Percentiles rank a stretch among this genome's conserved stretches.
Evolutionary conservation across 1,140 invertebrate genomes (phyloP).

Genomic region (Parapsyche elsis): DNA sequence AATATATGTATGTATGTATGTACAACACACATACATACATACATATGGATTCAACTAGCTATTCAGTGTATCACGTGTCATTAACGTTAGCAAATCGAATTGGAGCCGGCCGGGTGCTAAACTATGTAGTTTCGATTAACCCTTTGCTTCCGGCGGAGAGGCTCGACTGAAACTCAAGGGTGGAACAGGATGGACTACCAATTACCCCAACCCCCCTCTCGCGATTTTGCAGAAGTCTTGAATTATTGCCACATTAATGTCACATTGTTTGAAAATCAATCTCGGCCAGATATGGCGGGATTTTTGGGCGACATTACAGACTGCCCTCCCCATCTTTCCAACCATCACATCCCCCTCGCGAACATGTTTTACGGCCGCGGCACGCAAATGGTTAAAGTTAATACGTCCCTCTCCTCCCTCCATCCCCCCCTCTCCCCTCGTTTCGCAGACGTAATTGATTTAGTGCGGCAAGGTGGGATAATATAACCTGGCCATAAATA

Average conservation of each 20-base stretch:
- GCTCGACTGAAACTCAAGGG: no score
- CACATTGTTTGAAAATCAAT: constrained; percentile 52
- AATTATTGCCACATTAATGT: constrained; percentile 53
- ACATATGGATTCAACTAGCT: no score
- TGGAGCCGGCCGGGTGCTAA: no score
- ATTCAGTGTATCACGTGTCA: no score
- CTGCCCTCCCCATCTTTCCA: constrained; percentile 14
- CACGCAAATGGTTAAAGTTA: constrained; percentile 49
- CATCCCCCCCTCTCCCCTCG: no score
- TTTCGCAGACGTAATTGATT: constrained; percentile 49
- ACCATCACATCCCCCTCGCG: constrained; percentile 25
- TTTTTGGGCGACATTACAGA: constrained; percentile 39
- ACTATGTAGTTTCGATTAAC: no score
- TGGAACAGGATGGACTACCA: no score
- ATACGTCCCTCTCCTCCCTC: constrained; percentile 37
- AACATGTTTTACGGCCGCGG: constrained; percentile 53
- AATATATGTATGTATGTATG: no score
- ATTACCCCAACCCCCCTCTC: no score
- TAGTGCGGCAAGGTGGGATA: constrained; percentile 46
- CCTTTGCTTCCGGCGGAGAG: no score
- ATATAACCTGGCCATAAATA: constrained; percentile 44
- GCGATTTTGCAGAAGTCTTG: constrained; percentile 23
- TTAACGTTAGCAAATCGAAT: no score
- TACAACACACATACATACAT: background rate
- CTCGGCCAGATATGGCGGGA: constrained; percentile 40